These are phyloP conservation scores for Drosophila greeni DNA, from an alignment of 2,888 invertebrate species.

Conservation along the genomic window DNA sequence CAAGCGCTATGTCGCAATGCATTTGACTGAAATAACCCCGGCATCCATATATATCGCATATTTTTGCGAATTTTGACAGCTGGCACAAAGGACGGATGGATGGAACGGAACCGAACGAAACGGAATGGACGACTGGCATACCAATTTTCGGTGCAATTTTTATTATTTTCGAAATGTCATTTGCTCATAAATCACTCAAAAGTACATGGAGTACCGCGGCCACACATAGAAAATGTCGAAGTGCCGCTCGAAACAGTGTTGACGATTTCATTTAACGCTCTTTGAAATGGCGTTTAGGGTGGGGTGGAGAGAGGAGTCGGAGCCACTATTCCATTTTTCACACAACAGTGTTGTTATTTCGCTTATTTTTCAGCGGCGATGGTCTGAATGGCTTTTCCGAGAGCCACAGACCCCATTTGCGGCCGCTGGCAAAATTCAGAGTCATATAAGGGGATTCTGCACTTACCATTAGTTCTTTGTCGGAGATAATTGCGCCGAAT, in stretches of 20 bases:
- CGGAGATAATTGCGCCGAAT: slow-evolving; percentile 89
- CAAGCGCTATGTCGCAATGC: slow-evolving; percentile 38
- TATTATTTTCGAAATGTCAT: slow-evolving; percentile 64
- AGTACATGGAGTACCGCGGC: slow-evolving; percentile 15
- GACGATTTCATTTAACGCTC: slow-evolving; percentile 47
- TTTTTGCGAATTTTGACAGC: slow-evolving; percentile 40
- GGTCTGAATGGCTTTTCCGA: slow-evolving; percentile 14
- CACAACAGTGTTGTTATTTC: slow-evolving; percentile 5
- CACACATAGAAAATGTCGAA: slow-evolving; percentile 12
- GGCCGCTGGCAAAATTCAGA: slow-evolving; percentile 7
- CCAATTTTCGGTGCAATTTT: slow-evolving; percentile 57
- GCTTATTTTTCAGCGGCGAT: slow-evolving; percentile 13
- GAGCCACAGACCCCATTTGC: slow-evolving; percentile 3
- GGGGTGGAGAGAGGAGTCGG: not conserved
- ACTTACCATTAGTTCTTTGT: slow-evolving; percentile 82
- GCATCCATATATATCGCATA: slow-evolving; percentile 17
- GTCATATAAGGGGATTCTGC: slow-evolving; percentile 15
- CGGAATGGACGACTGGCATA: slow-evolving; percentile 30
- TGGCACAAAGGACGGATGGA: slow-evolving; percentile 16
- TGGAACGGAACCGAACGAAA: slow-evolving; percentile 11
- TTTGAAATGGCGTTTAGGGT: slow-evolving; percentile 21
- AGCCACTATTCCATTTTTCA: slow-evolving; percentile 22
- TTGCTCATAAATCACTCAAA: slow-evolving; percentile 61
- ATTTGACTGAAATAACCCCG: slow-evolving; percentile 39
- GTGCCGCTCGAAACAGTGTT: slow-evolving; percentile 23